Evolutionary conservation across 2,797 vertebrate genomes (phyloP).

Genomic region (Tauraco hartlaubi): DNA sequence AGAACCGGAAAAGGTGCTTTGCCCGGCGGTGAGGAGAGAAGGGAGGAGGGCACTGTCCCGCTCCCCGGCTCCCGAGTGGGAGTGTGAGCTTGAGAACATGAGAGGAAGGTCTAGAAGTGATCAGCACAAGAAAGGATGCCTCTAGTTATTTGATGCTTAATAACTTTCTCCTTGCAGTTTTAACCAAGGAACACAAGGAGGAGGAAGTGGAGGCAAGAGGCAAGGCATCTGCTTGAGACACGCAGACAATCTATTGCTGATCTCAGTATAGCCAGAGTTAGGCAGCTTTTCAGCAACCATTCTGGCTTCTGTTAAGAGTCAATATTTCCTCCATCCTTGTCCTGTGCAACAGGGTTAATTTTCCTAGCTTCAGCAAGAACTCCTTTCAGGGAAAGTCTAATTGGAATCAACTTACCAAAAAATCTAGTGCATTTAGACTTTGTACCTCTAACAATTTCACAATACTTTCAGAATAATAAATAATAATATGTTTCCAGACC

Average conservation of each 20-base stretch:
- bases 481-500: constrained; percentile 81
- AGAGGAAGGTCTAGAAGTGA: background rate
- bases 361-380: background rate
- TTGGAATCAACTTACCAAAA: background rate
- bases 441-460: constrained; percentile 5
- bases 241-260: background rate
- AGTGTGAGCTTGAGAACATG: background rate
- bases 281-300: background rate
- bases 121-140: background rate
- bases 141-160: background rate
- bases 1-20: no score
- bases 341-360: background rate
- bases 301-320: background rate
- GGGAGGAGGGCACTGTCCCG: no score
- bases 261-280: background rate
- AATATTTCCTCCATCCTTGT: background rate
- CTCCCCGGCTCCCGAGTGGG: no score
- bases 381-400: background rate
- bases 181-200: background rate
- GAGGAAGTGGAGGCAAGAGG: background rate
- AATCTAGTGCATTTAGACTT: background rate
- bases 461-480: constrained; percentile 65
- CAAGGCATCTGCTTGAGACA: background rate
- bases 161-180: background rate
- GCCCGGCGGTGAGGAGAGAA: no score